Evolutionary conservation across 2,888 invertebrate species (phyloP), one percentile per base, ranked within the genome.

Genomic region (Osmoderma eremita): DNA sequence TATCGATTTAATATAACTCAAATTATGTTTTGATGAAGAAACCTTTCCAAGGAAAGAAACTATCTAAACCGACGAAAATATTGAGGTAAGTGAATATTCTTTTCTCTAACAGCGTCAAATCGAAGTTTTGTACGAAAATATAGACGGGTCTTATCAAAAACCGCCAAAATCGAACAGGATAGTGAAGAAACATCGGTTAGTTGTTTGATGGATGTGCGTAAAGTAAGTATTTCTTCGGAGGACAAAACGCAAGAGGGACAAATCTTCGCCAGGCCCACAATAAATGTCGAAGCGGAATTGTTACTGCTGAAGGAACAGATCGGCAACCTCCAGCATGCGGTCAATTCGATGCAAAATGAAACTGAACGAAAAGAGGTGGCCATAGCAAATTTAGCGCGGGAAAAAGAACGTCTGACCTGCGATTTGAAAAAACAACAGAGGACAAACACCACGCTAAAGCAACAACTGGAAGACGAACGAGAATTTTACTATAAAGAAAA

Each of bases 401-500:
- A 87, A 71, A 87, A 86, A 73, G 85, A 86, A 73, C 84, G 84
- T 75, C 72, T 87, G 20, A 78, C 80, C 10, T 72, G 81, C 12
- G 85, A 86, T 74, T 75, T 86, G 39, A 82, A 84, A 72, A 83
- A 81, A 72, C 82, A 83, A 50, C 84, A 83, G 75, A 78, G 85
- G 72, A 83, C 82, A 5, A 85, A 83, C 67, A 80, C 79, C 70
- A 84, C 80, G 73, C 74, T 87, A 67, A 81, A 83, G 70, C 84
- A 86, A 78, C 86, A 87, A 77, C 76, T 87, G 69, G 82, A 84
- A 69, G 85, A 86, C 70, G 87, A 87, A 78, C 81, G 86, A 75
- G 82, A 81, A 67, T 85, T 84, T 74, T 85, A 86, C 75, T 84
- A 82, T 69, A 83, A 84, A 73, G 86, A 87, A 75, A 87, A 87